phyloP scores from a whole-genome alignment of 2,797 vertebrate species.

The Dromococcyx pavoninus region DNA sequence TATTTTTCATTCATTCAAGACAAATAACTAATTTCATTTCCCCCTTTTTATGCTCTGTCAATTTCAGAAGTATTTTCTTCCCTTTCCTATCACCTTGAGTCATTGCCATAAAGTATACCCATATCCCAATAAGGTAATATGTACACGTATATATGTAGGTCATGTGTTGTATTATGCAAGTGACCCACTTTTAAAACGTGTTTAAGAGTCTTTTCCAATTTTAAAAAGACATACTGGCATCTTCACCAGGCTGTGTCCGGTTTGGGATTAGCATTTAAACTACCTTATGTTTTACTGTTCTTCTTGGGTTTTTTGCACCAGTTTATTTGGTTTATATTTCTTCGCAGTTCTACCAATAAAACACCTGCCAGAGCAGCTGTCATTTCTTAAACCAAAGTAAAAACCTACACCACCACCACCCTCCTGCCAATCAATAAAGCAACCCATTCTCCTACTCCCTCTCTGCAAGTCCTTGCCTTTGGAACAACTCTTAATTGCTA shows the following conservation, averaged over 20 bases:
- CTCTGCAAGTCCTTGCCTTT: fast-evolving
- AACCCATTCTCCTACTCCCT: no score
- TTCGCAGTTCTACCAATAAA: background rate
- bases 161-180: background rate
- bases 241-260: background rate
- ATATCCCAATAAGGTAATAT: background rate
- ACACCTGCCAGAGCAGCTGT: background rate
- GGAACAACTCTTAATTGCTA: background rate
- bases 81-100: background rate
- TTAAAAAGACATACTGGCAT: background rate
- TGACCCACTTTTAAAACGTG: background rate
- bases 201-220: background rate
- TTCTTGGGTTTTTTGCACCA: background rate
- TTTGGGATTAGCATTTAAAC: background rate
- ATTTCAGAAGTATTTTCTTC: background rate
- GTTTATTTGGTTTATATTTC: background rate
- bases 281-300: background rate
- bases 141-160: background rate
- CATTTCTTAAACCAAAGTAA: no score
- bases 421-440: no score
- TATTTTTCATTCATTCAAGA: background rate
- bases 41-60: background rate
- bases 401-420: background rate
- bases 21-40: background rate
- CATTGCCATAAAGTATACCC: background rate